Percentiles rank a stretch among this genome's conserved stretches.
phyloP scores from a whole-genome alignment of 2,797 vertebrate genomes.

The Streptopelia turtur region DNA sequence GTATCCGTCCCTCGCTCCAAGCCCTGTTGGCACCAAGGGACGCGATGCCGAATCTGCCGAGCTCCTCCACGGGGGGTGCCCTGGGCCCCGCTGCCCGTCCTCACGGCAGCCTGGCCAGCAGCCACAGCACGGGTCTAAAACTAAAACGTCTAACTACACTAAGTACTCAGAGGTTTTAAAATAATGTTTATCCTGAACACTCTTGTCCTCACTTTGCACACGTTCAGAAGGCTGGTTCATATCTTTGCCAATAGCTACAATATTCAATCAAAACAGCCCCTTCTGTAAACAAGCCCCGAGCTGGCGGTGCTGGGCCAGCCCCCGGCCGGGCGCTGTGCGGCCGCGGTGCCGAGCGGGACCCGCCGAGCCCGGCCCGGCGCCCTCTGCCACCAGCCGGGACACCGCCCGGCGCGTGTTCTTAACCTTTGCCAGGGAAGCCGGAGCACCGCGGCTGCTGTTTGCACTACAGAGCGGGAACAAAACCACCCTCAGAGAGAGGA shows the following conservation, averaged over 20 bases:
- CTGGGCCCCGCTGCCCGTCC: fast-evolving
- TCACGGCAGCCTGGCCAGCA: background rate
- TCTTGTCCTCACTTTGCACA: background rate
- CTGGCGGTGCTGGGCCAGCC: background rate
- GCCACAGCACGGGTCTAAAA: background rate
- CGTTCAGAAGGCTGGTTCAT: fast-evolving
- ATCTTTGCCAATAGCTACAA: background rate
- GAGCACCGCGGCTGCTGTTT: background rate
- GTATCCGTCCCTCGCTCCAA: background rate
- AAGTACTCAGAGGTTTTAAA: background rate
- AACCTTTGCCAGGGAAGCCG: background rate
- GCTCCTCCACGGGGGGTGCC: fast-evolving
- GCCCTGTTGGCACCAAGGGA: fast-evolving
- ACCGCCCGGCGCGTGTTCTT: background rate
- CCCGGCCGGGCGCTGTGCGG: background rate
- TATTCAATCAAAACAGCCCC: background rate
- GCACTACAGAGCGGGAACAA: background rate
- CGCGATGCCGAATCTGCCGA: background rate
- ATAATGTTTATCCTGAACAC: background rate
- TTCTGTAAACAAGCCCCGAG: background rate
- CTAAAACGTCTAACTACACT: background rate
- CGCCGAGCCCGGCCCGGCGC: background rate
- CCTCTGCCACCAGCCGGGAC: background rate
- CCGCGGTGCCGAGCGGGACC: background rate
- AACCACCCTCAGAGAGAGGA: background rate